Evolutionary conservation across 2,888 invertebrate species (phyloP).

Genomic region (Heliconius erato): DNA sequence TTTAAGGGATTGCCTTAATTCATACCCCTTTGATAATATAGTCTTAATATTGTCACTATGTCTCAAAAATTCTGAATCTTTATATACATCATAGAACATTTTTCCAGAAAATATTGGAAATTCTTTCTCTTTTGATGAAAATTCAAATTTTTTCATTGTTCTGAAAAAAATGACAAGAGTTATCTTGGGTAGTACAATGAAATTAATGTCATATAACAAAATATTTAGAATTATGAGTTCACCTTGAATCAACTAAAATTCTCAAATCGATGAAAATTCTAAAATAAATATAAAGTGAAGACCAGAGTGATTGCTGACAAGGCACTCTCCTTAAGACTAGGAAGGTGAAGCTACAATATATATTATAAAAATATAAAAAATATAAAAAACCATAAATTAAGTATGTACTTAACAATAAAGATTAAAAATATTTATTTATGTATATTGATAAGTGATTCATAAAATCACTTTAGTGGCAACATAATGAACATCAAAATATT

Average conservation of each 20-base stretch:
- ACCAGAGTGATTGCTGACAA: background rate
- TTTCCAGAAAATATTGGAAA: conserved; percentile 53
- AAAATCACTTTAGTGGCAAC: background rate
- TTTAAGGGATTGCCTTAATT: conserved; percentile 60
- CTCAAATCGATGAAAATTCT: background rate
- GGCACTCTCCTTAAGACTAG: background rate
- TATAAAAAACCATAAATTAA: background rate
- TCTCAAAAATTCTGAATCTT: conserved; percentile 61
- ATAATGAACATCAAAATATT: background rate
- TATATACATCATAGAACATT: conserved; percentile 59
- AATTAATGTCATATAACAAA: background rate
- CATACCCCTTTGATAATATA: conserved; percentile 60
- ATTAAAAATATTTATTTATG: background rate
- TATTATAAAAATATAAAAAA: too few species aligned
- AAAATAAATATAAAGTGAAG: background rate
- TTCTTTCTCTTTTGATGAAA: conserved; percentile 48
- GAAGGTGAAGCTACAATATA: background rate
- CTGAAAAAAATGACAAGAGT: background rate
- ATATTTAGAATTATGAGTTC: background rate
- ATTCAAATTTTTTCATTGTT: conserved; percentile 57
- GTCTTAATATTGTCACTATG: conserved; percentile 59
- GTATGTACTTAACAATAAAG: background rate
- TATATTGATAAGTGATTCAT: background rate
- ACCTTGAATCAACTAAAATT: background rate
- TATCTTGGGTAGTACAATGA: too few species aligned